These are phyloP conservation scores for Leptopilina syphax DNA, from an alignment of 2,888 invertebrate genomes.

Conservation along the genomic window DNA sequence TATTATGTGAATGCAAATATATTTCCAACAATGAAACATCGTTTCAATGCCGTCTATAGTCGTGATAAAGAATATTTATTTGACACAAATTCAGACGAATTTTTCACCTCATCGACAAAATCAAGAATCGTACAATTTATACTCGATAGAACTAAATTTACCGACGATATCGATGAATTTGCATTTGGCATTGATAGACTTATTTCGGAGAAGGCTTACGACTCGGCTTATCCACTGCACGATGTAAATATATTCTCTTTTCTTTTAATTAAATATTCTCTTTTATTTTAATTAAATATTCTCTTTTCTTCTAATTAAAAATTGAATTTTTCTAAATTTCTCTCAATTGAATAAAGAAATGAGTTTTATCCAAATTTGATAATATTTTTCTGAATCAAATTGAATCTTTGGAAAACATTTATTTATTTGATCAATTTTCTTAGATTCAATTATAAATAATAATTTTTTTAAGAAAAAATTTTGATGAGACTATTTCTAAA, in stretches of 20 bases:
- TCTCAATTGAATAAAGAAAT: no score
- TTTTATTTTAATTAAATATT: no score
- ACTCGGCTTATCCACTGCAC: constrained; percentile 91
- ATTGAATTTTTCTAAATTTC: no score
- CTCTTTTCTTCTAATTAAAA: no score
- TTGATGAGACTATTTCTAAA: no score
- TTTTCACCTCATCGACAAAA: constrained; percentile 91
- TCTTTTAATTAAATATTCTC: no score
- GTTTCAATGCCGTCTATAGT: constrained; percentile 92
- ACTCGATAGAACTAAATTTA: constrained; percentile 90
- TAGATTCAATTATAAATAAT: no score
- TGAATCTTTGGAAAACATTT: no score
- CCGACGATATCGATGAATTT: constrained; percentile 82
- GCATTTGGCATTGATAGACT: constrained; percentile 90
- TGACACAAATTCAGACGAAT: constrained; percentile 87
- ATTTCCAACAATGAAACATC: constrained; percentile 88
- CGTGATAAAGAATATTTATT: constrained; percentile 96
- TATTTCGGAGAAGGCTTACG: constrained; percentile 85
- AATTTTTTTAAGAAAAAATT: no score
- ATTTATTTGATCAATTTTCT: no score
- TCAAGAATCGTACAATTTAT: constrained; percentile 96
- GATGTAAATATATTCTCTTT: constrained; percentile 81
- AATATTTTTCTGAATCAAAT: no score
- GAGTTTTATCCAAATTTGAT: no score
- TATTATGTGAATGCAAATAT: constrained; percentile 84